phyloP scores from a whole-genome alignment of 2,888 invertebrate genomes.

The Clistopyga incitator region DNA sequence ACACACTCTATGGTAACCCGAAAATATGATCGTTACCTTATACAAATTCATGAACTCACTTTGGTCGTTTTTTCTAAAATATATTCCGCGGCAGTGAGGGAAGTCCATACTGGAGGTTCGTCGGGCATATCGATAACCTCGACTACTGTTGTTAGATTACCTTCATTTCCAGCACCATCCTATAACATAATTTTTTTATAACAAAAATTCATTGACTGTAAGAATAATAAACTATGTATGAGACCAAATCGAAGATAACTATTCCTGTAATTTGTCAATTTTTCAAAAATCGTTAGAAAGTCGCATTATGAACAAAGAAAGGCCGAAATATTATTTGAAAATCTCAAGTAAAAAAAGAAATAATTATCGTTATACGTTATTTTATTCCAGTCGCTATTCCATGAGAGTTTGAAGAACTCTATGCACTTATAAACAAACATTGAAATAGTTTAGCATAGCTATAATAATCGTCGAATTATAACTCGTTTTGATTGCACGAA shows the following conservation, averaged over 20 bases:
- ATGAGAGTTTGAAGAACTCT: no score
- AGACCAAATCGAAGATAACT: not conserved
- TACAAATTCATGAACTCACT: conserved; percentile 70
- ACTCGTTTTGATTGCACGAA: no score
- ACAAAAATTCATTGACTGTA: conserved; percentile 14
- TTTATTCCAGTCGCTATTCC: no score
- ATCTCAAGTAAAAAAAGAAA: not conserved
- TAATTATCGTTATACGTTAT: no score
- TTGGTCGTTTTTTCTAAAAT: conserved; percentile 85
- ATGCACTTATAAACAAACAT: no score
- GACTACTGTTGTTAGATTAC: conserved; percentile 85
- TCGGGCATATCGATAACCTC: conserved; percentile 87
- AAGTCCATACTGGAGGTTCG: conserved; percentile 87
- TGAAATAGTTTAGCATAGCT: no score
- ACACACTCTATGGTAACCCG: no score
- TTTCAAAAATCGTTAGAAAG: not conserved
- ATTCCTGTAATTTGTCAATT: not conserved
- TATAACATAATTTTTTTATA: conserved; percentile 71
- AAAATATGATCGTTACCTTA: no score
- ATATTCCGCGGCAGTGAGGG: conserved; percentile 86
- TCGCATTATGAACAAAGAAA: not conserved
- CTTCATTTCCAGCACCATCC: conserved; percentile 84
- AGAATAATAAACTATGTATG: not conserved
- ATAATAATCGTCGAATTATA: no score
- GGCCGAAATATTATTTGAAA: not conserved